phyloP scores from a whole-genome alignment of 1,140 invertebrate genomes.

The Brachionus asplanchnoidis region DNA sequence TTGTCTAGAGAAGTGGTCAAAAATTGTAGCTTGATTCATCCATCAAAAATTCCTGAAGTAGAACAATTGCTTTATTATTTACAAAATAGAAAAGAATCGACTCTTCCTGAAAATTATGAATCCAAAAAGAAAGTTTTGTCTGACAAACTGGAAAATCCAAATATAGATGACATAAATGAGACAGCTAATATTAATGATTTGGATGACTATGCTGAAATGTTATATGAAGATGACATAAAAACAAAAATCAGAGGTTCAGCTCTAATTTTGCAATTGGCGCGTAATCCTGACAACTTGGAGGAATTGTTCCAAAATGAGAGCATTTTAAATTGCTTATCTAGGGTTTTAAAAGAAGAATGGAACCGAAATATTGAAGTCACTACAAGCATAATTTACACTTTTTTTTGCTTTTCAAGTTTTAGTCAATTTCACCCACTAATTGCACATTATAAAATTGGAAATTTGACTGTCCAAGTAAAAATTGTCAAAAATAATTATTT shows the following conservation, averaged over 20 bases:
- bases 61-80: slow-evolving; percentile 86
- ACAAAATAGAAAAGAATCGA: slow-evolving; percentile 68
- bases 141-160: slow-evolving; percentile 45
- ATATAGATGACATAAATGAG: slow-evolving; percentile 56
- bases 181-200: slow-evolving; percentile 68
- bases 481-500: background rate
- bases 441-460: slow-evolving; percentile 73
- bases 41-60: slow-evolving; percentile 74
- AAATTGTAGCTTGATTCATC: slow-evolving; percentile 80
- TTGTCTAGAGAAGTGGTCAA: slow-evolving; percentile 79
- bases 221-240: slow-evolving; percentile 77
- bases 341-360: slow-evolving; percentile 93
- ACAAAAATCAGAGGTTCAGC: slow-evolving; percentile 89
- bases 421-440: slow-evolving; percentile 88
- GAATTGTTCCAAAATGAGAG: slow-evolving; percentile 76
- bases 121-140: slow-evolving; percentile 54
- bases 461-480: slow-evolving; percentile 1
- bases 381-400: slow-evolving; percentile 91
- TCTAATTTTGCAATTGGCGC: slow-evolving; percentile 79
- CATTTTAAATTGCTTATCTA: slow-evolving; percentile 83
- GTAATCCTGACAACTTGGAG: slow-evolving; percentile 86
- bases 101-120: slow-evolving; percentile 50
- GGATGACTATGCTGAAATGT: slow-evolving; percentile 88
- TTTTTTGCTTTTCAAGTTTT: slow-evolving; percentile 95
- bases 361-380: slow-evolving; percentile 88